Evolutionary conservation across 2,888 invertebrate genomes (phyloP).

Genomic region (Punctoribates punctum): DNA sequence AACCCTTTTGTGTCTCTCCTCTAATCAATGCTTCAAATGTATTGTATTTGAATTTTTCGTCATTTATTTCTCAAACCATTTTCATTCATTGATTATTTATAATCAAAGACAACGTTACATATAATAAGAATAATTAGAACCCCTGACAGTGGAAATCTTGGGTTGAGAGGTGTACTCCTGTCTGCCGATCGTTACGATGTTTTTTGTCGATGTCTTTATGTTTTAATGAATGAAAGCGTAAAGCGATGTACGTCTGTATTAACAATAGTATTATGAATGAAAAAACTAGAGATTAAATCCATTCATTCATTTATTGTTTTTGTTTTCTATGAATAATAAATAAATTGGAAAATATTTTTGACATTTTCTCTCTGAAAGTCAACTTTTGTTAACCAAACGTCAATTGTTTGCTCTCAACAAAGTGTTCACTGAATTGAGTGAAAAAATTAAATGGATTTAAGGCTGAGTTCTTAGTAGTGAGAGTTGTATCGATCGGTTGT

Average conservation of each 20-base stretch:
- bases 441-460: no score
- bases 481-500: neutral
- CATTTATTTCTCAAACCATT: no score
- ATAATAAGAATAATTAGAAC: no score
- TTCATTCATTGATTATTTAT: neutral
- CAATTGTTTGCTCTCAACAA: neutral
- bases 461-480: neutral
- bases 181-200: no score
- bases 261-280: constrained; percentile 33
- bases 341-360: constrained; percentile 8
- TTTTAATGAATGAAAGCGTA: constrained; percentile 36
- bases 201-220: neutral
- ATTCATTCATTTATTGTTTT: constrained; percentile 36
- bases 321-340: constrained; percentile 8
- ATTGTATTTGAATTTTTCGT: neutral
- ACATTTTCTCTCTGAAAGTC: neutral
- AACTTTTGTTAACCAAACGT: neutral
- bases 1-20: neutral
- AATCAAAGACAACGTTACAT: neutral
- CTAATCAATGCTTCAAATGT: neutral
- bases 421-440: neutral
- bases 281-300: constrained; percentile 25
- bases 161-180: no score
- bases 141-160: no score
- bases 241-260: constrained; percentile 17